phyloP scores from a whole-genome alignment of 2,113 vertebrate species.

The Dipodomys merriami region DNA sequence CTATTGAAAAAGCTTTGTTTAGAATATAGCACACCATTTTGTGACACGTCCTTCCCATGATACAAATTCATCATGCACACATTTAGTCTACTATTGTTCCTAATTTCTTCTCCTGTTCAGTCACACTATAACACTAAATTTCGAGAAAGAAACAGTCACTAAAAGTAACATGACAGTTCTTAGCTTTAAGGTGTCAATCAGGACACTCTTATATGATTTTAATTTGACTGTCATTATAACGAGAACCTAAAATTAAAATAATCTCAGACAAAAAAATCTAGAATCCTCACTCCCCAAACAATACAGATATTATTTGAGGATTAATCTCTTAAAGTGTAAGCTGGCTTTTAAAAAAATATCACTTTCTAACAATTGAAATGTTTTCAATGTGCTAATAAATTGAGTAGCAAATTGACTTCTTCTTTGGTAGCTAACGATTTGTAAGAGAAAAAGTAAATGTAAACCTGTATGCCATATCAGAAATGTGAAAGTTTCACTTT shows the following conservation, averaged over 20 bases:
- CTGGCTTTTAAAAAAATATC: neutral
- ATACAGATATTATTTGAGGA: neutral
- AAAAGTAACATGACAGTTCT: neutral
- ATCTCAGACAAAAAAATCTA: constrained; percentile 27
- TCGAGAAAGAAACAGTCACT: constrained; percentile 1
- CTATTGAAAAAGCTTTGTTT: constrained; percentile 41
- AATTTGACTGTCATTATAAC: constrained; percentile 32
- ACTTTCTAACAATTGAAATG: constrained; percentile 28
- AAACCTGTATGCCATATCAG: neutral
- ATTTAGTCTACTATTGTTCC: neutral
- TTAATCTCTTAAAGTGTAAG: neutral
- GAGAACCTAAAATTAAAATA: constrained; percentile 42
- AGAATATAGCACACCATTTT: neutral
- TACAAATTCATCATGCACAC: neutral
- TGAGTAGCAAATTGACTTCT: neutral
- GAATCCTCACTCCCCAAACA: neutral
- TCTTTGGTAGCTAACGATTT: neutral
- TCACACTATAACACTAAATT: neutral
- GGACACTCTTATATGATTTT: neutral
- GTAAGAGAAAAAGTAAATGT: neutral
- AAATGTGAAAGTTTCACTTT: neutral
- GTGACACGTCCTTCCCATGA: constrained; percentile 4
- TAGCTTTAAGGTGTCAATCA: neutral
- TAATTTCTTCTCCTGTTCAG: neutral
- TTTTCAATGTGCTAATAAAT: constrained; percentile 38